phyloP scores from a whole-genome alignment of 2,797 vertebrate genomes.

The Spheniscus humboldti region DNA sequence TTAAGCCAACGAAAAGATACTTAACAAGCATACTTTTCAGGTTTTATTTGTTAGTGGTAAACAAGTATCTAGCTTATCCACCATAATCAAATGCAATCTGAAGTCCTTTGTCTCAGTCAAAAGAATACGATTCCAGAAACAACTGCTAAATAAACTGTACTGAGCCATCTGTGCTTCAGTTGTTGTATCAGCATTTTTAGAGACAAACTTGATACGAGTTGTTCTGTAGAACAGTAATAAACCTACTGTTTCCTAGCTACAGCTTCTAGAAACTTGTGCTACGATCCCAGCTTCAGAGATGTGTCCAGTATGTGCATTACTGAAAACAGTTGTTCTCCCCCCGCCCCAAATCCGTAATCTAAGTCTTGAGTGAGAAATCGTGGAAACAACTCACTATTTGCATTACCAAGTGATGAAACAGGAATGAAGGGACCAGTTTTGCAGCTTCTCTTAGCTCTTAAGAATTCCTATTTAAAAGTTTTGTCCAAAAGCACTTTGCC shows the following conservation, averaged over 20 bases:
- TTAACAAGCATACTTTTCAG: background rate
- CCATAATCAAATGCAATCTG: background rate
- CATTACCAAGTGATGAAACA: background rate
- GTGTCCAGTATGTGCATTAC: background rate
- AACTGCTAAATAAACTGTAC: conserved; percentile 18
- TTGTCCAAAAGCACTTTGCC: background rate
- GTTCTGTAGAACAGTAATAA: background rate
- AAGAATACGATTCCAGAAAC: conserved; percentile 16
- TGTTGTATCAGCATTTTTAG: conserved; percentile 32
- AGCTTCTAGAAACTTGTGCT: background rate
- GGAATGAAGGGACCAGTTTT: background rate
- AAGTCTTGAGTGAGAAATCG: background rate
- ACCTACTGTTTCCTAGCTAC: background rate
- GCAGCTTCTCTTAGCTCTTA: background rate
- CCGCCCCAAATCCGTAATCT: background rate
- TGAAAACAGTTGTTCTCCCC: background rate
- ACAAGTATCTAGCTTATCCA: background rate
- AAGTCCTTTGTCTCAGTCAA: conserved; percentile 6
- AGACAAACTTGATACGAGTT: background rate
- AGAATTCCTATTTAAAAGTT: background rate
- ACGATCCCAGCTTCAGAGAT: background rate
- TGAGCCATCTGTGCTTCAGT: conserved; percentile 14
- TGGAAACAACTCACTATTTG: background rate
- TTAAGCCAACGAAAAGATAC: background rate
- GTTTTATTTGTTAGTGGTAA: background rate